Conservation (phyloP, 2,113 vertebrate species). For the Vombatus ursinus region DNA sequence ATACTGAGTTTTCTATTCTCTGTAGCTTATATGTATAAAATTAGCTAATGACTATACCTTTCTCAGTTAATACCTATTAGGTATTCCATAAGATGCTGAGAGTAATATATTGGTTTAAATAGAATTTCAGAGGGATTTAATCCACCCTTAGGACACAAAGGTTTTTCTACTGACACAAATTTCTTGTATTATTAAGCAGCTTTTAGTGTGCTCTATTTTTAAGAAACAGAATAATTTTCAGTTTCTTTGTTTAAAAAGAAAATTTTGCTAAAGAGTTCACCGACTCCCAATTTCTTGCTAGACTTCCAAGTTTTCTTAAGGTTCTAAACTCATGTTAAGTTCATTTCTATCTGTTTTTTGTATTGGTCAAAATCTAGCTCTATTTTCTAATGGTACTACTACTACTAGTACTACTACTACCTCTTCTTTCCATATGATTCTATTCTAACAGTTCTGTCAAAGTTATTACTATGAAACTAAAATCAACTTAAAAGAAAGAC, state of each 20-base stretch:
- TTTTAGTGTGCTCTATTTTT: constrained; percentile 13
- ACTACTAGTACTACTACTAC: too few species aligned
- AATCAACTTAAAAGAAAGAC: not conserved
- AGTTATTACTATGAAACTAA: constrained; percentile 39
- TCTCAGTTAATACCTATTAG: not conserved
- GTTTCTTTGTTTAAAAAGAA: constrained; percentile 21
- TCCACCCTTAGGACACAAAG: constrained; percentile 49
- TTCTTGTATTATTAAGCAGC: constrained; percentile 15
- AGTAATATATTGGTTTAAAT: not conserved
- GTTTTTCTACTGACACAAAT: not conserved
- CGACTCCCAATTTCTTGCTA: not conserved
- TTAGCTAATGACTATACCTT: not conserved
- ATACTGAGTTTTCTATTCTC: not conserved
- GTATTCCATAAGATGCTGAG: not conserved
- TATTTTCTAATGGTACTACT: not conserved
- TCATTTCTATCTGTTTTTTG: constrained; percentile 42
- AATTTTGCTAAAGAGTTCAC: constrained; percentile 2
- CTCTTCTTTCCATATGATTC: not conserved
- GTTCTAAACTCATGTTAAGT: constrained; percentile 9
- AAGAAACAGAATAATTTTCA: constrained; percentile 51
- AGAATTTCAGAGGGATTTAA: constrained; percentile 41
- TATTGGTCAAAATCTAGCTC: constrained; percentile 30
- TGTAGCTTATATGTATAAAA: constrained; percentile 19
- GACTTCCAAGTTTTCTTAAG: constrained; percentile 26
- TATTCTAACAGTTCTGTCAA: constrained; percentile 37